Conservation (phyloP, 2,888 invertebrate species). For the Epirrita christyi region DNA sequence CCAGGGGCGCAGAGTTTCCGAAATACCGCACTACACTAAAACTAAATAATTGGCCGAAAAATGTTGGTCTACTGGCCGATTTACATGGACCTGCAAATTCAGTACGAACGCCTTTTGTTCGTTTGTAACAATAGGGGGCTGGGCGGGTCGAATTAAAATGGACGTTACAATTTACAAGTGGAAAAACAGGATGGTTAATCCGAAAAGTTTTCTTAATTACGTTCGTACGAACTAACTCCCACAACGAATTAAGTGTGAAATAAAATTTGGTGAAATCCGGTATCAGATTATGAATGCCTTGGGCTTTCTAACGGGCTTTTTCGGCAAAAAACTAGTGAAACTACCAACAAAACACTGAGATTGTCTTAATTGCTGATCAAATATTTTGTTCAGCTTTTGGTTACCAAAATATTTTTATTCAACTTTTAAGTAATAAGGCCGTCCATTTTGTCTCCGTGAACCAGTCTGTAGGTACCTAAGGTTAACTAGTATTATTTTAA, state of each 20-base stretch:
- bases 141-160: constrained; percentile 48
- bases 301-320: constrained; percentile 23
- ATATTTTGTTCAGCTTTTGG: neutral
- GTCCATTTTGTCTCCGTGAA: too few relatives aligned
- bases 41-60: constrained; percentile 81
- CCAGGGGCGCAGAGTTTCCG: constrained; percentile 67
- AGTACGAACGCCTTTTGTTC: constrained; percentile 23
- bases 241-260: constrained; percentile 73
- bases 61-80: constrained; percentile 60
- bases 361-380: constrained; percentile 6
- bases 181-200: constrained; percentile 80
- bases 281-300: constrained; percentile 63
- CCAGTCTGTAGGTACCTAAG: too few relatives aligned
- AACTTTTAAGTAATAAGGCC: too few relatives aligned
- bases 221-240: constrained; percentile 78
- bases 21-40: constrained; percentile 70
- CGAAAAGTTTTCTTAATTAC: constrained; percentile 82
- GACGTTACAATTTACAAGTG: constrained; percentile 58
- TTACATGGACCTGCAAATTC: constrained; percentile 47
- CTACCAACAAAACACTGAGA: neutral
- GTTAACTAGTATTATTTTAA: too few relatives aligned
- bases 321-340: constrained; percentile 11
- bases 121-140: constrained; percentile 37
- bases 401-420: too few relatives aligned
- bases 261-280: constrained; percentile 70